Evolutionary conservation across 2,797 vertebrate species (phyloP), one percentile per base, ranked within the genome.

Genomic region (Geotrypetes seraphini): DNA sequence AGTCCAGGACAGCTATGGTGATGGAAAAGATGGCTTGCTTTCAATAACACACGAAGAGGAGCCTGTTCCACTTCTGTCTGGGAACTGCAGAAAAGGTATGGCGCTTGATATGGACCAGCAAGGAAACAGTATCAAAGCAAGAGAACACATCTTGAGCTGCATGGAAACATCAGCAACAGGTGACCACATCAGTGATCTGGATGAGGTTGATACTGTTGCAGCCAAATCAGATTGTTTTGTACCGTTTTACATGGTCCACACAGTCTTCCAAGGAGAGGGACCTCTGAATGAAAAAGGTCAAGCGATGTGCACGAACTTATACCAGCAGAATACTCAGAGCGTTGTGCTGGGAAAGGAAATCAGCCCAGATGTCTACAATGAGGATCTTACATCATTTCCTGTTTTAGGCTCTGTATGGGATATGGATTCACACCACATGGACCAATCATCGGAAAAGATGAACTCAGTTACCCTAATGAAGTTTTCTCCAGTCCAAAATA

Each of bases 11-110:
- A 54, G n/a, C n/a, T n/a, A 12, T 16, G 18, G 37, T 16, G 35
- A 24, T 10, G 34, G 47, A 36, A 55, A 60, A 32, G 43, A 57
- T 12, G 8, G 13, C 12, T 31, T 23, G 5, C 12, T 10, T 3
- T 36, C 26, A 5, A 14, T 31, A 12, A 15, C 12, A 18, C 35
- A 36, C 36, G 53, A 50, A 25, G 43, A 43, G n/a, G n/a, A n/a
- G n/a, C n/a, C n/a, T 9, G 21, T 30, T 36, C 22, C 16, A 2
- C 37, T 11, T 13, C 26, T 53, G 2, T n/a, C 12, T 24, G 41
- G 38, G 20, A n/a, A 2, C 11, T 8, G 16, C 31, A n/a, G 10
- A 9, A 33, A 48, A 28, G 33, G 48, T 8, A 10, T 4, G 5
- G 4, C 24, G 17, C 5, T 16, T 30, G 15, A 39, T 2, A 3